Conservation (phyloP, 2,888 invertebrate species). For the Tricholauxania praeusta region DNA sequence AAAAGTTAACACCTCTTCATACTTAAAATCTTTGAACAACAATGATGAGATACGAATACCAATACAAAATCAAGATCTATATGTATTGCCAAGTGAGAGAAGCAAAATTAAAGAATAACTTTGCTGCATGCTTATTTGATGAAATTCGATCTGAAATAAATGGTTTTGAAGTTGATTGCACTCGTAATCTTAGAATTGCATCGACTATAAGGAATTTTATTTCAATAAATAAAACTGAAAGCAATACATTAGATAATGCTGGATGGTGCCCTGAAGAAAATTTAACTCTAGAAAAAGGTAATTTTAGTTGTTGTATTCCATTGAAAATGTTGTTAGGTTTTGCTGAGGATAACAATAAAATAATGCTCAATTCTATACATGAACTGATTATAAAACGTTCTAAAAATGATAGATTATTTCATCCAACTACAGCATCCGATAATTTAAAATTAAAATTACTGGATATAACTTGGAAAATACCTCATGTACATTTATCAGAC, state of each 20-base stretch:
- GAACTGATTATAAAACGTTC: conserved; percentile 17
- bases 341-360: conserved; percentile 17
- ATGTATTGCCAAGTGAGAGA: conserved; percentile 54
- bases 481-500: background rate
- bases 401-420: background rate
- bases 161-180: conserved; percentile 57
- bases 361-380: background rate
- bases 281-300: background rate
- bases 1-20: too few relatives aligned
- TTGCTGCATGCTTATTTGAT: conserved; percentile 56
- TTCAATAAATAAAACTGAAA: conserved; percentile 52
- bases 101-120: conserved; percentile 50
- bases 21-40: conserved; percentile 27
- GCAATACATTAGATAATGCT: conserved; percentile 42
- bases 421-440: background rate
- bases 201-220: conserved; percentile 59
- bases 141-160: conserved; percentile 61
- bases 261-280: conserved; percentile 36
- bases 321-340: conserved; percentile 14
- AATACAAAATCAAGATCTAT: conserved; percentile 44
- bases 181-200: conserved; percentile 56
- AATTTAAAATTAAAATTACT: background rate
- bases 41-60: conserved; percentile 28
- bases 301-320: conserved; percentile 18
- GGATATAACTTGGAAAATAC: too few relatives aligned